A percentile compares a stretch with the other conserved stretches of the same genome.
phyloP scores from a whole-genome alignment of 1,140 invertebrate genomes.

The Heliconius hermathena region DNA sequence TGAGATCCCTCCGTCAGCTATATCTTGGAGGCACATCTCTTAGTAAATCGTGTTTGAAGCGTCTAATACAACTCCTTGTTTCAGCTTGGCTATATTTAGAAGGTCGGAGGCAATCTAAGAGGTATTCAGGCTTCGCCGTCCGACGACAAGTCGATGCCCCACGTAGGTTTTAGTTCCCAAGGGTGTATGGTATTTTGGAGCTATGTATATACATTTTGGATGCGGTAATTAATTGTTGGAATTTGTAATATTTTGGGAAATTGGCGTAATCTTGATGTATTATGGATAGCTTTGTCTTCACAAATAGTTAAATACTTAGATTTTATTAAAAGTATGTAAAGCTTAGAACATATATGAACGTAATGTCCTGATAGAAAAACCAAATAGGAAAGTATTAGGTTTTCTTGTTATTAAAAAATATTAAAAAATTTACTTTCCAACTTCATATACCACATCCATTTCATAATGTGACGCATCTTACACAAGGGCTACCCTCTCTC shows the following conservation, averaged over 20 bases:
- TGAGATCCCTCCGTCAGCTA: conserved; percentile 65
- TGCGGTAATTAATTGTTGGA: conserved; percentile 28
- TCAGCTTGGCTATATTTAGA: conserved; percentile 71
- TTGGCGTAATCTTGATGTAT: too few species aligned
- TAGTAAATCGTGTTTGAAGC: conserved; percentile 70
- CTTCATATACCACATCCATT: conserved; percentile 40
- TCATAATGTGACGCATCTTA: conserved; percentile 39
- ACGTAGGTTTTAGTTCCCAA: conserved; percentile 67
- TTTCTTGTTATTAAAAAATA: background rate
- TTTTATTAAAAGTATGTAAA: too few species aligned
- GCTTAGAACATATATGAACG: too few species aligned
- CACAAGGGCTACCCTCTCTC: conserved; percentile 71
- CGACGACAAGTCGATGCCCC: conserved; percentile 61
- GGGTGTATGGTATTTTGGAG: conserved; percentile 50
- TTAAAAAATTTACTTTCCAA: background rate
- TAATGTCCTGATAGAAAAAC: too few species aligned
- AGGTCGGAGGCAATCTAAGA: conserved; percentile 75
- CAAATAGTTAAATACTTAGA: too few species aligned
- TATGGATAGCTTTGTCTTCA: too few species aligned
- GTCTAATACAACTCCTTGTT: conserved; percentile 73
- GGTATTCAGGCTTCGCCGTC: conserved; percentile 67
- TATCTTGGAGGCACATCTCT: conserved; percentile 47
- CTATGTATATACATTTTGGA: conserved; percentile 37
- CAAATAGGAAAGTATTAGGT: too few species aligned
- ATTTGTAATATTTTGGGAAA: too few species aligned